phyloP scores from a whole-genome alignment of 2,797 vertebrate species.

The Anguilla obscura region DNA sequence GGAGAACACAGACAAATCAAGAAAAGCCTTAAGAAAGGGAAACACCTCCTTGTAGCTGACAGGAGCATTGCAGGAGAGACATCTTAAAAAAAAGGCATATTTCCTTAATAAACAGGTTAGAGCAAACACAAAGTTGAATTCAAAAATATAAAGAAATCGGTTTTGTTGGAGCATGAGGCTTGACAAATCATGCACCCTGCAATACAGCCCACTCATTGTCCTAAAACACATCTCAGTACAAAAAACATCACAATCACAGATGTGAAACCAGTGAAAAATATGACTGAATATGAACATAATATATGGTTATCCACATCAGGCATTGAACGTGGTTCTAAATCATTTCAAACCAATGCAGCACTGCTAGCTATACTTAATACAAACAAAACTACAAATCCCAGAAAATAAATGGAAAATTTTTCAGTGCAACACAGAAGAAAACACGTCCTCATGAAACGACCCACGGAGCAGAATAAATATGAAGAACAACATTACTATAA shows the following conservation, averaged over 20 bases:
- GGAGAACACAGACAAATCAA: too few relatives aligned
- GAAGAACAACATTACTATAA: not conserved
- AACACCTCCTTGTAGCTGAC: not conserved
- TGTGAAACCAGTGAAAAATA: not conserved
- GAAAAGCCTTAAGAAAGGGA: not conserved
- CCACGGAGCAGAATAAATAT: not conserved
- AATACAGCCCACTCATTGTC: not conserved
- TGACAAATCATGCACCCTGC: too few relatives aligned
- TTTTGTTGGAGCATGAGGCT: too few relatives aligned
- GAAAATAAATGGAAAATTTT: not conserved
- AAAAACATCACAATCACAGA: not conserved
- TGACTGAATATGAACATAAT: not conserved
- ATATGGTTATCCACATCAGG: not conserved
- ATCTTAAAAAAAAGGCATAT: not conserved
- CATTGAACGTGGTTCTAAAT: not conserved
- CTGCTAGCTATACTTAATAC: not conserved
- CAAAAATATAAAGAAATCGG: too few relatives aligned
- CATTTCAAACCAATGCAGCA: not conserved
- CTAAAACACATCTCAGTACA: not conserved
- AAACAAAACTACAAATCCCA: slow-evolving; percentile 7
- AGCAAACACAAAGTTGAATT: not conserved
- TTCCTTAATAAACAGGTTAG: not conserved
- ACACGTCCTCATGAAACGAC: not conserved
- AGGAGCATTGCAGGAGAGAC: not conserved
- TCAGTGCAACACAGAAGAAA: not conserved